Conservation (phyloP, 2,888 invertebrate genomes). For the Andrena bicolor region DNA sequence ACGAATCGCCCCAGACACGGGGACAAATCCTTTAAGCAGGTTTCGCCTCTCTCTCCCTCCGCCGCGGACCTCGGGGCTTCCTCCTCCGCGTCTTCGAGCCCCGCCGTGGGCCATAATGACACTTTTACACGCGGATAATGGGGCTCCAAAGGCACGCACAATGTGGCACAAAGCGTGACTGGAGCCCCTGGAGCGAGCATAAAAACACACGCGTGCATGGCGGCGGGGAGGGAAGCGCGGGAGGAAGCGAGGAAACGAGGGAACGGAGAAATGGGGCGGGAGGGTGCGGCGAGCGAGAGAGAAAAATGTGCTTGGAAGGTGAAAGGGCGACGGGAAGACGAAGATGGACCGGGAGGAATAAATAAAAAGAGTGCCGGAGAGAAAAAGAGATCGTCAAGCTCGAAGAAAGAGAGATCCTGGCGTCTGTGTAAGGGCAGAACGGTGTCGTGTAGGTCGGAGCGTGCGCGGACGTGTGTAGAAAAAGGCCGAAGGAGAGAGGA, state of each 20-base stretch:
- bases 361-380: constrained; percentile 15
- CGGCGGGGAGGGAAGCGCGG: constrained; percentile 4
- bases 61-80: constrained; percentile 16
- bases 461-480: constrained; percentile 37
- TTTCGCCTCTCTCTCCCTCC: constrained; percentile 59
- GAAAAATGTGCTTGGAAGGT: constrained; percentile 50
- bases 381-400: constrained; percentile 22
- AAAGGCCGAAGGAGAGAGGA: constrained; percentile 63
- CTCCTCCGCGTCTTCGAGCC: constrained; percentile 47
- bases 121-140: constrained; percentile 80
- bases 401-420: constrained; percentile 26
- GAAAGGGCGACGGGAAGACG: constrained; percentile 60
- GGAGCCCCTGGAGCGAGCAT: constrained; percentile 75
- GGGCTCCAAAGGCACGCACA: constrained; percentile 79
- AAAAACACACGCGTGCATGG: constrained; percentile 79
- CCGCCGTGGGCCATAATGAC: constrained; percentile 72
- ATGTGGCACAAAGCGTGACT: constrained; percentile 78
- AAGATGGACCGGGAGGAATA: constrained; percentile 32
- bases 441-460: neutral
- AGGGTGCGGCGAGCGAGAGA: constrained; percentile 35
- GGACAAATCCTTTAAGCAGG: constrained; percentile 67
- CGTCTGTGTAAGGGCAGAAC: constrained; percentile 31
- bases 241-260: constrained; percentile 22
- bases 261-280: constrained; percentile 33
- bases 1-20: constrained; percentile 57